These are phyloP conservation scores for Narcine bancroftii DNA, from an alignment of 2,113 vertebrate genomes.

Conservation along the genomic window DNA sequence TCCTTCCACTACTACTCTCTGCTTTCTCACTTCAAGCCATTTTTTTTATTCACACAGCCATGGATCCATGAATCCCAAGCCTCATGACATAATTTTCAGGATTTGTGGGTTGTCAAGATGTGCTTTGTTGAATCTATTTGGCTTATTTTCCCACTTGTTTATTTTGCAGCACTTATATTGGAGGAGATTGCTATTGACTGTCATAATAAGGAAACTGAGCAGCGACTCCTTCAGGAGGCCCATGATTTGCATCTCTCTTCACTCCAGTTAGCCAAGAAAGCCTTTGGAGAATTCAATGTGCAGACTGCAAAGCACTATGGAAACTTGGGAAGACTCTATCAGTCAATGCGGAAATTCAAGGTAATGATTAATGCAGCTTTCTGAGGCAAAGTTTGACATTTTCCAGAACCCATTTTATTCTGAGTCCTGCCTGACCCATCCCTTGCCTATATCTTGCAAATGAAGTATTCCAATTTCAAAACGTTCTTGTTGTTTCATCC, in stretches of 20 bases:
- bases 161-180: slow-evolving; percentile 79
- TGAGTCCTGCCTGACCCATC: neutral
- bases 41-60: no score
- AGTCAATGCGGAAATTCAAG: slow-evolving; percentile 99
- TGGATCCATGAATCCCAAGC: no score
- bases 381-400: neutral
- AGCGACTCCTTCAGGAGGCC: slow-evolving; percentile 90
- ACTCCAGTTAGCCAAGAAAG: slow-evolving; percentile 90
- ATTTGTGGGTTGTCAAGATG: neutral
- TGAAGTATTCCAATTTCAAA: neutral
- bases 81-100: neutral
- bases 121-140: neutral
- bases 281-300: slow-evolving; percentile 97
- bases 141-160: neutral
- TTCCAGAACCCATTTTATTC: neutral
- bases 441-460: neutral
- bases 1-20: no score
- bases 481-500: neutral
- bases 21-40: no score
- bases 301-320: slow-evolving; percentile 98
- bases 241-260: slow-evolving; percentile 97
- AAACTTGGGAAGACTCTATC: slow-evolving; percentile 94
- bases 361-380: slow-evolving; percentile 48
- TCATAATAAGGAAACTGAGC: slow-evolving; percentile 96
- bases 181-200: slow-evolving; percentile 98